Base-by-base conservation (phyloP, 2,797 vertebrate genomes). In the Esox masquinongy region DNA sequence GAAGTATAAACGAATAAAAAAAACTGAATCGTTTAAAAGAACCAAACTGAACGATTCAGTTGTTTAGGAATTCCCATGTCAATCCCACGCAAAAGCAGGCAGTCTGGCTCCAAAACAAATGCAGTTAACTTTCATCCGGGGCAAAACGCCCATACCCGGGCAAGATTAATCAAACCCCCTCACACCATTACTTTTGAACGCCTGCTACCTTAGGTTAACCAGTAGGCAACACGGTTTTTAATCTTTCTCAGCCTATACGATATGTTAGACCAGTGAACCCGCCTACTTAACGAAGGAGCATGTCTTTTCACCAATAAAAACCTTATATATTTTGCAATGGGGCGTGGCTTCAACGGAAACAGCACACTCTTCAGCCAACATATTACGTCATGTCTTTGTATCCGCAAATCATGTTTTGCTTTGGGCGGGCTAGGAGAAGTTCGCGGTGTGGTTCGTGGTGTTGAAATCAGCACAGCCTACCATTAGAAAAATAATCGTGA, bases 401-500 rank as follows among this genome's bases (percentile, higher is more conserved):
- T 86, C 70, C 85, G 74, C 93, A 86, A 92, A 92, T 92, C 90
- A 88, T 49, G 77, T 76, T 2, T 70, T 5, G 79, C 82, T 85
- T 76, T 85, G 90, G 92, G 90, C 90, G 92, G 93, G 92, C 82
- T 82, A 89, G 88, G 87, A 86, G 82, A 84, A 89, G 91, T 91
- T 83, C 82, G 86, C 83, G 88, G 92, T 87, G 88, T 87, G 85
- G 29, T 31, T 31, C 29, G 29, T 31, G 29, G 84, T 77, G 74
- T 80, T 80, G 89, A 88, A 93, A 92, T 92, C 92, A 90, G 89
- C 78, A 90, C 89, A 76, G 53, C 74, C 91, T 89, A 89, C 90
- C 80, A 78, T 82, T 75, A 92, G 91, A 92, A 92, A 93, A 92
- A 92, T 87, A 91, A 91, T 89, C 90, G 91, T 88, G 88, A 92